Evolutionary conservation across 53 echinoderm and acorn worm genomes (phyloP).

Genomic region (Crossaster papposus): DNA sequence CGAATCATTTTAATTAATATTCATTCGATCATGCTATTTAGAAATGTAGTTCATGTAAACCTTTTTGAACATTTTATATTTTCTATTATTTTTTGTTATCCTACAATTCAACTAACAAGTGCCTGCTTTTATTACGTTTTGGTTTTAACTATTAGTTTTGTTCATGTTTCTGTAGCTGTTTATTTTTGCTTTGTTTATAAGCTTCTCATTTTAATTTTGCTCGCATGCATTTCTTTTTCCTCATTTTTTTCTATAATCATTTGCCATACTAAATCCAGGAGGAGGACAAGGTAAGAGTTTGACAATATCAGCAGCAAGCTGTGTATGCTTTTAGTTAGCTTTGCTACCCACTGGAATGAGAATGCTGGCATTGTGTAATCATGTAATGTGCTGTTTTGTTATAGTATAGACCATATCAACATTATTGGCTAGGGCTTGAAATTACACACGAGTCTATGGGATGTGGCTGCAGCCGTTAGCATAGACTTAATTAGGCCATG

Average conservation of each 20-base stretch:
- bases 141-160: background rate
- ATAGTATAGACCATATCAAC: too few species aligned
- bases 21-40: too few species aligned
- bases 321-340: background rate
- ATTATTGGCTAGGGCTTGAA: too few species aligned
- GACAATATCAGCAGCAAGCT: background rate
- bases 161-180: background rate
- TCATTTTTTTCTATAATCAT: background rate
- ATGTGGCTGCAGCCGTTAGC: too few species aligned
- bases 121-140: too few species aligned
- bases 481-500: too few species aligned
- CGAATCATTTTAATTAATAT: too few species aligned
- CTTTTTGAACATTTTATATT: too few species aligned
- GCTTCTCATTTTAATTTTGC: background rate
- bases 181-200: background rate
- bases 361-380: constrained; percentile 12
- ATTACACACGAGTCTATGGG: too few species aligned
- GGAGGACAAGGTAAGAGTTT: constrained; percentile 49
- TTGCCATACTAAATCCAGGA: constrained; percentile 50
- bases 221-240: constrained; percentile 1
- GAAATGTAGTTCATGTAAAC: too few species aligned
- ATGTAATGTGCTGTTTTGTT: background rate
- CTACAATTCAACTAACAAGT: too few species aligned
- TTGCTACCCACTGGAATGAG: constrained; percentile 19
- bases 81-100: too few species aligned